Evolutionary conservation across 64 coral and sea anemone species (phyloP).

Genomic region (Dendrophyllia cribrosa): DNA sequence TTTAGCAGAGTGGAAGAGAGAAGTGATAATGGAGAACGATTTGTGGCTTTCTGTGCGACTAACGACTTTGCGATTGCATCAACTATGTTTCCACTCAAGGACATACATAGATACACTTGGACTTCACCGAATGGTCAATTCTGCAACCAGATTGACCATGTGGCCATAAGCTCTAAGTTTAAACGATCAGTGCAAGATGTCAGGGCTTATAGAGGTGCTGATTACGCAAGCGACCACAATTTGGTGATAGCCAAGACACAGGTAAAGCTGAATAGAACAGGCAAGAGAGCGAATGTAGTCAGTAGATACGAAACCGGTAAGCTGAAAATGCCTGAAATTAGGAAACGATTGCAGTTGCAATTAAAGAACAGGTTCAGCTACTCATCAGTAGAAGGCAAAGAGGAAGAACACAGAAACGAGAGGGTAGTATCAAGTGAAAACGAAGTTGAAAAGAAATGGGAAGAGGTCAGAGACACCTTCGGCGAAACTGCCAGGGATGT

Average conservation of each 20-base stretch:
- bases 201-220: conserved; percentile 11
- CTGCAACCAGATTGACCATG: background rate
- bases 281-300: background rate
- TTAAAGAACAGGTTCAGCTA: conserved; percentile 42
- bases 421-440: background rate
- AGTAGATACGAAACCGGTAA: conserved; percentile 11
- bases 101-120: no score
- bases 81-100: background rate
- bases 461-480: background rate
- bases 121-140: background rate
- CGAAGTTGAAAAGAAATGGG: background rate
- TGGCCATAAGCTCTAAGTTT: background rate
- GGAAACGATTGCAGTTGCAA: conserved; percentile 23
- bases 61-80: no score
- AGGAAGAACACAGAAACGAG: background rate
- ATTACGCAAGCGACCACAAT: conserved; percentile 9
- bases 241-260: no score
- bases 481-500: no score
- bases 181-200: no score
- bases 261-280: conserved; percentile 5
- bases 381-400: background rate
- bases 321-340: background rate
- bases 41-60: no score
- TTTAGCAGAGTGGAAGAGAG: no score
- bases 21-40: no score